Evolutionary conservation across 2,113 vertebrate genomes (phyloP).

Genomic region (Tragelaphus buxtoni): DNA sequence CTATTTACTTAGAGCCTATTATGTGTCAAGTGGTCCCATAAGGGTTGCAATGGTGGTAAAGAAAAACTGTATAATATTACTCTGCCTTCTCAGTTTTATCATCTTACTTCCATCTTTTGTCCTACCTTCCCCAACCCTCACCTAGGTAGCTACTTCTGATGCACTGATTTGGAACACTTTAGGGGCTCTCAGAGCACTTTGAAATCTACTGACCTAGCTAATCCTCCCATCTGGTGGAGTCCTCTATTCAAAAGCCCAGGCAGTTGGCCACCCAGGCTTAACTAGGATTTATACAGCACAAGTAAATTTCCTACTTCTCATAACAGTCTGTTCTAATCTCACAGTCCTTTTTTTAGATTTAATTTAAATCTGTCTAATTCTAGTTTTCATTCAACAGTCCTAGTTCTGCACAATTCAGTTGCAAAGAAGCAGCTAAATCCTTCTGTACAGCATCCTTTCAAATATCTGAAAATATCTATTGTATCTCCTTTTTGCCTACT

Average conservation of each 20-base stretch:
- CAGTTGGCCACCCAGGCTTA: not conserved
- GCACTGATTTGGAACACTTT: not conserved
- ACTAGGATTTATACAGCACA: not conserved
- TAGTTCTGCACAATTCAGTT: not conserved
- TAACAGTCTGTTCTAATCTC: not conserved
- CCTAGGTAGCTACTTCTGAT: not conserved
- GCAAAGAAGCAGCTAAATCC: not conserved
- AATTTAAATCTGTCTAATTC: not conserved
- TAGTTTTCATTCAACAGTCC: not conserved
- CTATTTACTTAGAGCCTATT: not conserved
- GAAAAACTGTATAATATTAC: not conserved
- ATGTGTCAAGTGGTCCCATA: not conserved
- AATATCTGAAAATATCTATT: conserved; percentile 5
- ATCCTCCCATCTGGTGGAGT: not conserved
- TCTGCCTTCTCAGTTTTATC: not conserved
- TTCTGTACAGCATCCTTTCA: not conserved
- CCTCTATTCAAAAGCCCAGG: not conserved
- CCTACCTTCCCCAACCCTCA: not conserved
- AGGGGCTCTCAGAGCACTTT: not conserved
- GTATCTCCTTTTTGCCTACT: not conserved
- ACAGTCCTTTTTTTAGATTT: not conserved
- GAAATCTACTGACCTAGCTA: not conserved
- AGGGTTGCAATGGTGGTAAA: not conserved
- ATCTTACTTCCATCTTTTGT: not conserved
- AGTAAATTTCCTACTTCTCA: not conserved